Conservation (phyloP, 2,888 invertebrate genomes). For the Antheraea assamensis region DNA sequence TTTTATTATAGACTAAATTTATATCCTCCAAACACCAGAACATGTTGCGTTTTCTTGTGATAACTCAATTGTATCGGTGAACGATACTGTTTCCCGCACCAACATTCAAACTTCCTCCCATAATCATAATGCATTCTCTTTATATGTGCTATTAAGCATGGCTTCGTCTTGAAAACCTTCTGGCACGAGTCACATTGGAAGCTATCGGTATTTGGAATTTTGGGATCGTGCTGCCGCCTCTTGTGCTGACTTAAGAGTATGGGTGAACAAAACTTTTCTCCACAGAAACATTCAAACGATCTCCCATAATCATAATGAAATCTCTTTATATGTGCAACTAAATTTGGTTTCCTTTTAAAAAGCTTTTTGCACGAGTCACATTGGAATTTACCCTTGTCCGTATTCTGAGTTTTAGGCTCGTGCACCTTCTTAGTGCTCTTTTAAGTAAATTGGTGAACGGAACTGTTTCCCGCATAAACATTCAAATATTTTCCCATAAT, state of each 20-base stretch:
- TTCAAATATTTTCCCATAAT: background rate
- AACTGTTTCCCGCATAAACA: slow-evolving; percentile 5
- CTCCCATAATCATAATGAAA: background rate
- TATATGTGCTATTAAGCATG: background rate
- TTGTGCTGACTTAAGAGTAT: background rate
- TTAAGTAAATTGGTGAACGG: background rate
- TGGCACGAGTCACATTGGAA: background rate
- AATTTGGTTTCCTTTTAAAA: background rate
- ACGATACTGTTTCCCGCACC: background rate
- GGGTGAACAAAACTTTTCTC: background rate
- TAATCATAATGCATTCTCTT: background rate
- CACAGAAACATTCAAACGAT: background rate
- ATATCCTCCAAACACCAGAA: too few species aligned
- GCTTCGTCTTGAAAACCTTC: background rate
- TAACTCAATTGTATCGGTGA: background rate
- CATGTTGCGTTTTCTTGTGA: background rate
- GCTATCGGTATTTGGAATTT: background rate
- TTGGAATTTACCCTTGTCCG: background rate
- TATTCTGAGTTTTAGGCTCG: background rate
- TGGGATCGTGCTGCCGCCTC: background rate
- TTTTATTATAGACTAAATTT: too few species aligned
- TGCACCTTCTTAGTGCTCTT: background rate
- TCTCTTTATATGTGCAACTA: background rate
- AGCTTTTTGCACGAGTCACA: background rate
- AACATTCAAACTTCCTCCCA: background rate